Conservation (phyloP, 2,113 vertebrate species). For the Isurus oxyrinchus region DNA sequence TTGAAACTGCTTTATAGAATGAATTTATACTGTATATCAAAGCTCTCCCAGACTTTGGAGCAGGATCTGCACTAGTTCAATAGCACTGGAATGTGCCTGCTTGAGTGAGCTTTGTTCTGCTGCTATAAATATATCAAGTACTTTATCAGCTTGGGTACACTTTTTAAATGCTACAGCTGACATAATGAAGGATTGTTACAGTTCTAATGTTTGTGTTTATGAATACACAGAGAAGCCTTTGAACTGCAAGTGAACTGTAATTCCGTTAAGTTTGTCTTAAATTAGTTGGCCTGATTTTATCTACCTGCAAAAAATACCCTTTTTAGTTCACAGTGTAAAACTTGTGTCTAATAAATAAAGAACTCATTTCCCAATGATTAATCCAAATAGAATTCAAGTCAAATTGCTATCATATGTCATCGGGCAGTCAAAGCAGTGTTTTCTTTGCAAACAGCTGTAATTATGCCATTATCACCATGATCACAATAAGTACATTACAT, state of each 20-base stretch:
- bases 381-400: neutral
- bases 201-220: constrained; percentile 2
- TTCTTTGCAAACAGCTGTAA: neutral
- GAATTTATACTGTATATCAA: neutral
- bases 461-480: neutral
- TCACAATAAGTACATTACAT: neutral
- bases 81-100: neutral
- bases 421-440: neutral
- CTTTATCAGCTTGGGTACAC: constrained; percentile 1
- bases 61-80: neutral
- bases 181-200: constrained; percentile 13
- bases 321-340: neutral
- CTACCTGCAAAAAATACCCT: neutral
- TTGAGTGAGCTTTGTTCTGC: neutral
- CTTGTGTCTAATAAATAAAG: neutral
- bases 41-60: neutral
- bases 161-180: neutral
- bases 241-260: neutral
- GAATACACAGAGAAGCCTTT: neutral
- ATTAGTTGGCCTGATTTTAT: neutral
- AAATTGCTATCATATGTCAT: neutral
- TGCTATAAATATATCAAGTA: constrained; percentile 9
- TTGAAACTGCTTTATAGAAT: neutral
- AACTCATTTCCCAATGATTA: neutral
- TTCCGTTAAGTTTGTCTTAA: neutral